Conservation (phyloP, 2,888 invertebrate species). For the Drepanosiphum platanoidis region DNA sequence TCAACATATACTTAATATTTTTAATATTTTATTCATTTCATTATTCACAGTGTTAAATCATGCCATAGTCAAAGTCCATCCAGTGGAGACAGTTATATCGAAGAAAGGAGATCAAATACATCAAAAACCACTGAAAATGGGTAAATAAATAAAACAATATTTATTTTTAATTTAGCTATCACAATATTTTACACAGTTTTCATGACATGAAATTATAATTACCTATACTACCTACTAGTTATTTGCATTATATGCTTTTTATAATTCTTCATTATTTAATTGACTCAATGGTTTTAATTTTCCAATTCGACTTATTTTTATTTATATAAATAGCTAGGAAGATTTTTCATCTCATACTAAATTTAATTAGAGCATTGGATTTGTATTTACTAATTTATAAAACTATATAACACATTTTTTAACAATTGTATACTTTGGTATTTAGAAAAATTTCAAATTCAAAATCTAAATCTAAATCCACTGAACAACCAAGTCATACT, state of each 20-base stretch:
- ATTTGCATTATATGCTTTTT: no score
- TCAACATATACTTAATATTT: not conserved
- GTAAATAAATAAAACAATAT: constrained; percentile 4
- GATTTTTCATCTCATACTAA: no score
- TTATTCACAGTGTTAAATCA: constrained; percentile 23
- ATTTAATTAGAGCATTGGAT: no score
- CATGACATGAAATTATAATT: no score
- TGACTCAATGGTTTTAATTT: no score
- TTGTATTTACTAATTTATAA: no score
- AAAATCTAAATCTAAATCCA: constrained; percentile 5
- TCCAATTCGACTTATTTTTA: no score
- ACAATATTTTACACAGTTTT: no score
- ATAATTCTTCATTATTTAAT: no score
- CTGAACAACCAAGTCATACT: not conserved
- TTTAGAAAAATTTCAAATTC: constrained; percentile 28
- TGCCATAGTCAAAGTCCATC: constrained; percentile 37
- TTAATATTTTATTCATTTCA: not conserved
- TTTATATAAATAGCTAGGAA: no score
- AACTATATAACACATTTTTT: not conserved
- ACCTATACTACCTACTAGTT: no score
- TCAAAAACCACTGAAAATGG: constrained; percentile 2
- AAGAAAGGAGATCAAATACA: constrained; percentile 22
- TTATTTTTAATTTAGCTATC: no score
- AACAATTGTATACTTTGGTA: not conserved
- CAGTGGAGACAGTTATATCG: constrained; percentile 45